phyloP scores from a whole-genome alignment of 2,888 invertebrate genomes.

The Cerceris rybyensis region DNA sequence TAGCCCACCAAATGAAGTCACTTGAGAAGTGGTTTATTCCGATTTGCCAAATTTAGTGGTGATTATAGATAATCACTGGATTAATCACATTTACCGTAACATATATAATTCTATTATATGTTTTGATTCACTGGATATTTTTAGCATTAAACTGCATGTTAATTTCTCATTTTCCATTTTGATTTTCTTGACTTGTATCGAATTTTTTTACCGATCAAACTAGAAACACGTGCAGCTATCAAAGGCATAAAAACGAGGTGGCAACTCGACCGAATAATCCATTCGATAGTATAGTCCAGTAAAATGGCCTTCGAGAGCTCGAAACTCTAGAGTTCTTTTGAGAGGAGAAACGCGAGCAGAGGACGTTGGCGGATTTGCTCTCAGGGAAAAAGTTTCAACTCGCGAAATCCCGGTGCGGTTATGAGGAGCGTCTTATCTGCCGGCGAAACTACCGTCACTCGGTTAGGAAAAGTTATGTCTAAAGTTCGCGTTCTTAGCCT shows the following conservation, averaged over 20 bases:
- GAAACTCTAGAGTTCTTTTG: slow-evolving; percentile 47
- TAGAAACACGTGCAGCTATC: slow-evolving; percentile 23
- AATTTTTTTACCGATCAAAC: slow-evolving; percentile 30
- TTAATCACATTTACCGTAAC: too few relatives aligned
- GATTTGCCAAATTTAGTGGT: too few relatives aligned
- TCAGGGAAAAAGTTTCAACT: slow-evolving; percentile 65
- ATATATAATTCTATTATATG: too few relatives aligned
- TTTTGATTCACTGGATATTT: too few relatives aligned
- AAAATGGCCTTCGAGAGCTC: slow-evolving; percentile 30
- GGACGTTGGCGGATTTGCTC: slow-evolving; percentile 64
- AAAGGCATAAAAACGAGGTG: slow-evolving; percentile 29
- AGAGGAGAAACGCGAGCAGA: slow-evolving; percentile 34
- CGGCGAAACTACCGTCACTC: slow-evolving; percentile 67
- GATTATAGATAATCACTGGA: too few relatives aligned
- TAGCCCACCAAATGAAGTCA: too few relatives aligned
- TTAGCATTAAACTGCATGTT: too few relatives aligned
- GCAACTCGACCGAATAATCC: slow-evolving; percentile 57
- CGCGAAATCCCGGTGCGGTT: slow-evolving; percentile 67
- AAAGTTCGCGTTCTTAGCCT: slow-evolving; percentile 61
- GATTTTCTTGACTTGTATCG: slow-evolving; percentile 32
- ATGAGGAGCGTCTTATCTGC: slow-evolving; percentile 69
- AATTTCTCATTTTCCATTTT: not conserved
- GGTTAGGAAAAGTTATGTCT: slow-evolving; percentile 67
- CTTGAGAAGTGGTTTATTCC: too few relatives aligned
- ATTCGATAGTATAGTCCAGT: slow-evolving; percentile 45